These are phyloP conservation scores for Psylliodes chrysocephalus DNA, from an alignment of 2,888 invertebrate genomes.

Conservation along the genomic window DNA sequence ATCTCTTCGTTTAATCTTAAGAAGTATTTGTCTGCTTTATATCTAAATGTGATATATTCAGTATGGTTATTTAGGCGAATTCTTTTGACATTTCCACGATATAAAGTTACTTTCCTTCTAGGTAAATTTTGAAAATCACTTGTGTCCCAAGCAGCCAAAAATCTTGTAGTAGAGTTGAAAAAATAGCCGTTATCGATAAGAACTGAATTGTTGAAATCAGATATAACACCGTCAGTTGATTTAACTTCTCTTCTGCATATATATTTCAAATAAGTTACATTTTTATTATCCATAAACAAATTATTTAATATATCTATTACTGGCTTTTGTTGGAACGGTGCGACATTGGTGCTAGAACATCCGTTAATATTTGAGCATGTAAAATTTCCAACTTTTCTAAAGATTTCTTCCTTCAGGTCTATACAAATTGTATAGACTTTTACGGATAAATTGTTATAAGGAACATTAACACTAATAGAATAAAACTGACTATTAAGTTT, in stretches of 20 bases:
- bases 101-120: not conserved
- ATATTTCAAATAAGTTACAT: not conserved
- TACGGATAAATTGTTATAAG: not conserved
- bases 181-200: not conserved
- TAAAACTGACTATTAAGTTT: not conserved
- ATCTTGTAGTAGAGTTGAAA: not conserved
- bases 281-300: not conserved
- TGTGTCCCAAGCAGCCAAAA: not conserved
- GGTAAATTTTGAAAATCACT: not conserved
- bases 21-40: not conserved
- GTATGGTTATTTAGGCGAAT: not conserved
- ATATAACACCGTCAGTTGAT: not conserved
- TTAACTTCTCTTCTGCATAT: not conserved
- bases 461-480: not conserved
- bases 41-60: not conserved
- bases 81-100: not conserved
- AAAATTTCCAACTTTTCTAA: not conserved
- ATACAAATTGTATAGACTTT: not conserved
- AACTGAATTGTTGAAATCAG: too few species aligned
- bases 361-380: not conserved
- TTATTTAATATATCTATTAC: not conserved
- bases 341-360: not conserved
- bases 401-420: not conserved
- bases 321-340: not conserved
- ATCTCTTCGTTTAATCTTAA: not conserved